Conservation (phyloP, 53 echinoderm and acorn worm species). For the Stichopus horrens region DNA sequence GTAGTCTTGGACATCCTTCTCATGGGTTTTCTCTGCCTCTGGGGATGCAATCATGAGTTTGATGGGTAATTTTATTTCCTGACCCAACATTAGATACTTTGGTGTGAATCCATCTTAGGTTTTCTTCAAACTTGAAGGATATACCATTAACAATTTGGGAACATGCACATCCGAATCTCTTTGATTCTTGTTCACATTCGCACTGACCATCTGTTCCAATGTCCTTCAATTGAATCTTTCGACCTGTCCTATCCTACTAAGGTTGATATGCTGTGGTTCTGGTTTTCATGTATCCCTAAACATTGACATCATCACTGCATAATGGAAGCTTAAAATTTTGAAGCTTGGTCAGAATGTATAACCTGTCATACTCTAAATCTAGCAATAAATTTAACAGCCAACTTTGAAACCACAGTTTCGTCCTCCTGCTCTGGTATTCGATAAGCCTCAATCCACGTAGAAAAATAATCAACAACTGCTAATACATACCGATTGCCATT, state of each 20-base stretch:
- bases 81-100: conserved; percentile 35
- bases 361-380: conserved; percentile 23
- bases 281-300: conserved; percentile 28
- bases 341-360: conserved; percentile 46
- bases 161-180: conserved; percentile 38
- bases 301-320: conserved; percentile 13
- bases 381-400: conserved; percentile 30
- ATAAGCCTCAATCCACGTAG: conserved; percentile 47
- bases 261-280: background rate
- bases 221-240: conserved; percentile 46
- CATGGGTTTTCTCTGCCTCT: background rate
- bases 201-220: conserved; percentile 9
- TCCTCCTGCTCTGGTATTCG: conserved; percentile 49
- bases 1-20: background rate
- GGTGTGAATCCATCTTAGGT: background rate
- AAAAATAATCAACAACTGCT: conserved; percentile 47
- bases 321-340: conserved; percentile 43
- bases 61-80: conserved; percentile 36
- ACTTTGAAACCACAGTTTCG: conserved; percentile 40
- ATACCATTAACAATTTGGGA: conserved; percentile 39
- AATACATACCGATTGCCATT: conserved; percentile 44
- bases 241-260: conserved; percentile 17
- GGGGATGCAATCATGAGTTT: conserved; percentile 29
- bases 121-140: conserved; percentile 33
- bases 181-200: conserved; percentile 11